These are phyloP conservation scores for Drosophila bunnanda DNA, from an alignment of 2,888 invertebrate genomes.

Conservation along the genomic window DNA sequence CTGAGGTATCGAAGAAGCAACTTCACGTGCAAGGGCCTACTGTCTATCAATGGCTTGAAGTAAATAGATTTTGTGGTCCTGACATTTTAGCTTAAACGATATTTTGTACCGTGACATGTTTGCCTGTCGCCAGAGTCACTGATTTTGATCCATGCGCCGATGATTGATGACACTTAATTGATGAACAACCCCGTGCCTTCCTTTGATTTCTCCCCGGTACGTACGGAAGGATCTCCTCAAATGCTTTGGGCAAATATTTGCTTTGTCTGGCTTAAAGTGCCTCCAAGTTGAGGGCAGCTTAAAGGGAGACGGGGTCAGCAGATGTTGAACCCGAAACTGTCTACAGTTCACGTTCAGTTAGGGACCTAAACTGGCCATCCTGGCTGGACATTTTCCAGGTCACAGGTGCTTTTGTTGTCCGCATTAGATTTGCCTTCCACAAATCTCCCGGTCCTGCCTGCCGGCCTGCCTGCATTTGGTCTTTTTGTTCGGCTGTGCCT, in stretches of 20 bases:
- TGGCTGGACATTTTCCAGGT: slow-evolving; percentile 69
- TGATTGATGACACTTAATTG: slow-evolving; percentile 83
- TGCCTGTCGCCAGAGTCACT: slow-evolving; percentile 60
- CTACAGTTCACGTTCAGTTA: slow-evolving; percentile 18
- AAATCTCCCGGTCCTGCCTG: slow-evolving; percentile 52
- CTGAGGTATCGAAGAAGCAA: background rate
- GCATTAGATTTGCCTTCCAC: slow-evolving; percentile 75
- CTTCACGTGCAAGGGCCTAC: background rate
- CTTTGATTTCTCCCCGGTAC: slow-evolving; percentile 1
- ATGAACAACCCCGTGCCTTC: slow-evolving; percentile 53
- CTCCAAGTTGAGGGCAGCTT: slow-evolving; percentile 26
- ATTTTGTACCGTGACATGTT: slow-evolving; percentile 82
- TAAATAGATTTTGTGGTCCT: slow-evolving; percentile 70
- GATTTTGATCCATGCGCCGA: slow-evolving; percentile 65
- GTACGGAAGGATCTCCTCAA: slow-evolving; percentile 8
- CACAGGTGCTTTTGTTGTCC: slow-evolving; percentile 79
- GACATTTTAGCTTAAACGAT: slow-evolving; percentile 77
- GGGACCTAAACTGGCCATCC: slow-evolving; percentile 22
- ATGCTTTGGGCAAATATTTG: slow-evolving; percentile 56
- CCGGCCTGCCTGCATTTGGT: slow-evolving; percentile 38
- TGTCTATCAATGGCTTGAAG: slow-evolving; percentile 53
- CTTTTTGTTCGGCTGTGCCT: slow-evolving; percentile 64
- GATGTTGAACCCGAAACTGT: slow-evolving; percentile 29
- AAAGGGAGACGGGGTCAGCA: slow-evolving; percentile 30
- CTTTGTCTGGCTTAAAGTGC: slow-evolving; percentile 67